Percentiles rank a stretch among this genome's conserved stretches.
Conservation (phyloP, 2,113 vertebrate genomes). For the Himantopus leucocephalus region DNA sequence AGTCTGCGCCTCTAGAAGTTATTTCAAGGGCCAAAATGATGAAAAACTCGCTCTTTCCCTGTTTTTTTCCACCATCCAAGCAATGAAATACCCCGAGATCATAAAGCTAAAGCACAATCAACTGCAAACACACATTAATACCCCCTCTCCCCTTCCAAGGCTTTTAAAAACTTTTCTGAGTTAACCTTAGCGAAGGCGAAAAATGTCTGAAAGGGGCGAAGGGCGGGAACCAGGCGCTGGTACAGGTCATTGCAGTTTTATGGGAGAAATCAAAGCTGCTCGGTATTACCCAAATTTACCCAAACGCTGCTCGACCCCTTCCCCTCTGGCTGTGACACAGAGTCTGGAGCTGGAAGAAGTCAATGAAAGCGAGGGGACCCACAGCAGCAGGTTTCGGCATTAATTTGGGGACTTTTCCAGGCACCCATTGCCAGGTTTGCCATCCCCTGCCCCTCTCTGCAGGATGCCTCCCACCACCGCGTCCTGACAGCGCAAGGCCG, state of each 20-base stretch:
- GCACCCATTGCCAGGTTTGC: neutral
- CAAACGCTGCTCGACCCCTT: accelerated
- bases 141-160: neutral
- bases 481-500: accelerated
- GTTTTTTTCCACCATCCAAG: neutral
- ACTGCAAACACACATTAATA: neutral
- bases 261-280: neutral
- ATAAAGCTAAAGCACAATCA: accelerated
- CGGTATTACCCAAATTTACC: neutral
- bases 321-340: accelerated
- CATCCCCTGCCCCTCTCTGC: accelerated
- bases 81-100: neutral
- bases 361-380: accelerated
- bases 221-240: accelerated
- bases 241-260: neutral
- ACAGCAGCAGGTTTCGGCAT: neutral
- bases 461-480: neutral
- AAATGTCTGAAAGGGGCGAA: neutral
- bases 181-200: neutral
- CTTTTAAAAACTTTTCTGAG: neutral
- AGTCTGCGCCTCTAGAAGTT: neutral
- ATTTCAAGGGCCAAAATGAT: neutral
- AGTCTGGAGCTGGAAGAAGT: accelerated
- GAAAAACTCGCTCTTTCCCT: neutral
- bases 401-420: neutral